Base-by-base conservation (phyloP, 2,797 vertebrate genomes). In the Urosaurus nigricauda region DNA sequence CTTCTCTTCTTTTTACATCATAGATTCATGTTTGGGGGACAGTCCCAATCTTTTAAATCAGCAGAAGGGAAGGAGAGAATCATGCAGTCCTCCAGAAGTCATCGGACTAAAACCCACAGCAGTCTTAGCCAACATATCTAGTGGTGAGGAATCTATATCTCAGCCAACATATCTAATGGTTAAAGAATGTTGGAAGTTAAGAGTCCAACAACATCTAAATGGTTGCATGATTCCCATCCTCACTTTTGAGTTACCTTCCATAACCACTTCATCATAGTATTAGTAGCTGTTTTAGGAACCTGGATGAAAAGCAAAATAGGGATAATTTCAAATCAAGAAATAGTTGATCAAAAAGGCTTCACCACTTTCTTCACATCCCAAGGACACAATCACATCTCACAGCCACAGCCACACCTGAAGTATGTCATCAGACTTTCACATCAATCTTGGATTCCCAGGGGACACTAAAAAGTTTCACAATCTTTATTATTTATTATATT, bases 401-500 rank as follows among this genome's bases (percentile, higher is more conserved):
- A 53, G 13, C 26, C 8, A 80, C 11, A 74, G 53, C 56, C 13
- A 58, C 35, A 85, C 51, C 24, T 74, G 5, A 37, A 74, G 53
- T 74, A 74, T 16, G 40, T 74, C 70, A 79, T 53, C 29, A 79
- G 77, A 17, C 12, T 79, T 56, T 74, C n/a, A 74, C 70, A 74
- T 17, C 73, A 74, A 8, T n/a, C 13, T 84, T 74, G 21, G 29
- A 40, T 74, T 24, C n/a, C 21, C 53, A 80, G 19, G 19, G 35
- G n/a, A 37, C 19, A 80, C 11, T 53, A 74, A 85, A 85, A 58
- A 5, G 37, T 74, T 85, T n/a, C 47, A 37, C 51, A 53, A 85
- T 85, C 83, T 58, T 53, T 79, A 60, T 80, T 37, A 80, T 68
- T 68, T 68, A 68, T 68, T 68, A 68, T 68, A 68, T 32, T 68